Conservation (phyloP, 2,797 vertebrate species). For the Ptychadena robeensis region DNA sequence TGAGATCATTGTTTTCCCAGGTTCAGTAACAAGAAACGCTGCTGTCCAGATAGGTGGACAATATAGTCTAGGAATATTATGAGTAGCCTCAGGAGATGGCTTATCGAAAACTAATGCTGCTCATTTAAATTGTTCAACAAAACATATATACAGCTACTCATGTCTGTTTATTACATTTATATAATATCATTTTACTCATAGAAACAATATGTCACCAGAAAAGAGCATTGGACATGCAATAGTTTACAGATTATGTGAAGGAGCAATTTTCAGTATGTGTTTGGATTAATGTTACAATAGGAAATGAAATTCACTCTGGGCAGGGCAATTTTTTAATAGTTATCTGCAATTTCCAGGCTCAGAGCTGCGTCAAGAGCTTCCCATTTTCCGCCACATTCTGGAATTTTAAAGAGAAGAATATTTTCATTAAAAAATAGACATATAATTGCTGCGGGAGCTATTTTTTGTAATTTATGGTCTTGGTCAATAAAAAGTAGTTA, state of each 20-base stretch:
- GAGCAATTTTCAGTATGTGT: not conserved
- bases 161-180: not conserved
- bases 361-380: not conserved
- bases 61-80: too few species aligned
- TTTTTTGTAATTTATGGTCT: not conserved
- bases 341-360: not conserved
- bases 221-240: not conserved
- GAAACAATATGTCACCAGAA: not conserved
- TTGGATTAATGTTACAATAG: not conserved
- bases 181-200: not conserved
- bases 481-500: not conserved
- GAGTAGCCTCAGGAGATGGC: too few species aligned
- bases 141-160: not conserved
- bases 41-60: too few species aligned
- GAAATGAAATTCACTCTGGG: not conserved
- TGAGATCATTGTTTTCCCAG: not conserved
- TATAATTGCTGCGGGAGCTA: not conserved
- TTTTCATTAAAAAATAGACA: not conserved
- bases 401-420: not conserved
- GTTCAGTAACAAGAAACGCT: too few species aligned
- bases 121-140: not conserved
- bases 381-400: not conserved
- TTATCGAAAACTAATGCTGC: too few species aligned
- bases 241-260: not conserved
- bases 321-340: not conserved